Percentiles rank a stretch among this genome's conserved stretches.
phyloP scores from a whole-genome alignment of 2,797 vertebrate genomes.

The Graptemys geographica region DNA sequence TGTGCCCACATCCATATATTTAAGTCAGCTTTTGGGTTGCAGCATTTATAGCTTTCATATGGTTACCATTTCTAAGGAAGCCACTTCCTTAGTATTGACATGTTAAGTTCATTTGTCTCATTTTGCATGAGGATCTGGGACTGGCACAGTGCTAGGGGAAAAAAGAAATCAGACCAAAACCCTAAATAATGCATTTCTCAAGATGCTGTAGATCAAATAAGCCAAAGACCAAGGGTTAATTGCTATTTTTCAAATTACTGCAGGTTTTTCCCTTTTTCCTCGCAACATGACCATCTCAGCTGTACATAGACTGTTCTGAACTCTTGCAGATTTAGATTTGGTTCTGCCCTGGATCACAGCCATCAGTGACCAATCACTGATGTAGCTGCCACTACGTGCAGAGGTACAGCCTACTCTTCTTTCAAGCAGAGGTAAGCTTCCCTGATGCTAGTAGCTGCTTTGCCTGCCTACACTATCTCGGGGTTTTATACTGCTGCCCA shows the following conservation, averaged over 20 bases:
- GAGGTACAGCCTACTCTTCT: background rate
- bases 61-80: conserved; percentile 61
- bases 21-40: conserved; percentile 20
- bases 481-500: background rate
- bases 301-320: background rate
- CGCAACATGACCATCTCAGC: background rate
- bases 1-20: conserved; percentile 11
- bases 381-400: background rate
- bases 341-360: background rate
- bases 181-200: background rate
- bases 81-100: conserved; percentile 49
- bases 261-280: background rate
- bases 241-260: background rate
- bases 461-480: background rate
- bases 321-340: rapidly evolving
- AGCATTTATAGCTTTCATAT: conserved; percentile 52
- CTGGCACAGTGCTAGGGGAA: background rate
- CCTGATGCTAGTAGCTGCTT: background rate
- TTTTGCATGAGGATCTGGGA: conserved; percentile 9
- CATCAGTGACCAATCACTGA: background rate
- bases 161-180: background rate
- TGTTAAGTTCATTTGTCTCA: conserved; percentile 20
- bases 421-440: background rate
- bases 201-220: background rate
- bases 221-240: background rate